Percentiles rank a stretch among this genome's conserved stretches.
These are phyloP conservation scores for Semicossyphus pulcher DNA, from an alignment of 2,113 vertebrate species.

Conservation along the genomic window DNA sequence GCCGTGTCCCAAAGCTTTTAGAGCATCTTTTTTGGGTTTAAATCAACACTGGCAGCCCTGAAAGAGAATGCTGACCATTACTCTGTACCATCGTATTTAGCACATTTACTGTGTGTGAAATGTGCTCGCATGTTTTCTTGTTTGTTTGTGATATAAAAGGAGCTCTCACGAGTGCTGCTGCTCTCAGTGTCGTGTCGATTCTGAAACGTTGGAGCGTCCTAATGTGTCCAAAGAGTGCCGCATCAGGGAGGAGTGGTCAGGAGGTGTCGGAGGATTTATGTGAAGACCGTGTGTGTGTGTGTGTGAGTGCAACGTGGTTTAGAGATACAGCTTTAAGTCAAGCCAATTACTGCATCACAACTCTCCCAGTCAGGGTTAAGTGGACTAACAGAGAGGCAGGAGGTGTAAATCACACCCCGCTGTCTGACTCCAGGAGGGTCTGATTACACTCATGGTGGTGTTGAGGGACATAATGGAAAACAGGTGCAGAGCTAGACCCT, in stretches of 20 bases:
- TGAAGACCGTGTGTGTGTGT: neutral
- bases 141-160: neutral
- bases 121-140: slow-evolving; percentile 5
- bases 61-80: slow-evolving; percentile 42
- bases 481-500: slow-evolving; percentile 14
- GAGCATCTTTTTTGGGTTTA: slow-evolving; percentile 35
- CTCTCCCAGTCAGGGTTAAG: slow-evolving; percentile 65
- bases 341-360: slow-evolving; percentile 64
- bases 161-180: slow-evolving; percentile 7
- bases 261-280: neutral
- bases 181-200: slow-evolving; percentile 32
- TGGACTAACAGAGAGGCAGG: slow-evolving; percentile 52
- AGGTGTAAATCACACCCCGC: slow-evolving; percentile 48
- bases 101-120: slow-evolving; percentile 8
- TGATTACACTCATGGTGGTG: slow-evolving; percentile 25
- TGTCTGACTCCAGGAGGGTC: slow-evolving; percentile 25
- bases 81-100: slow-evolving; percentile 32
- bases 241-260: slow-evolving; percentile 23
- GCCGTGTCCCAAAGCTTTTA: slow-evolving; percentile 57
- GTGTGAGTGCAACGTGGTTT: slow-evolving; percentile 53
- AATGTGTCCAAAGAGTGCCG: slow-evolving; percentile 41
- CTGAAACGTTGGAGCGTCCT: slow-evolving; percentile 23
- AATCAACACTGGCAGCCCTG: slow-evolving; percentile 42
- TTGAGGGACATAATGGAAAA: slow-evolving; percentile 17
- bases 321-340: slow-evolving; percentile 64